Base-by-base conservation (phyloP, 2,113 vertebrate genomes). In the Eublepharis macularius region DNA sequence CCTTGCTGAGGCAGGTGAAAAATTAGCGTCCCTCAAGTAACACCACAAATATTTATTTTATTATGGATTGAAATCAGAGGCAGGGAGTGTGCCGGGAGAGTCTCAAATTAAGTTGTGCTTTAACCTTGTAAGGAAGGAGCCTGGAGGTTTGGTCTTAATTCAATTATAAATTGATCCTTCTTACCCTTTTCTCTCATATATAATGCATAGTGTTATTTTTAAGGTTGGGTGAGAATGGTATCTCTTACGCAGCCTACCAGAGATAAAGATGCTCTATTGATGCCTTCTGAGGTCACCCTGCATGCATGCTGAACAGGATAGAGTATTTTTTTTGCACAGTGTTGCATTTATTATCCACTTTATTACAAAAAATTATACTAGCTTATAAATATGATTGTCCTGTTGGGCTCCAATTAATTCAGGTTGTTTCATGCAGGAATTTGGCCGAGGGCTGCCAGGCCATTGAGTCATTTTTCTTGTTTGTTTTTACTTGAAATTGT, bases 101-200 rank as follows among this genome's bases (percentile, higher is more conserved):
- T 78, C 34, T 41, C 41, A 80, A 63, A 60, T 79, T 49, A 73
- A 72, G 43, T 47, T 87, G 19, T 39, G 19, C 54, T 80, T 86
- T 87, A 87, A 72, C 43, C 16, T 72, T 78, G 75, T 73, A 54
- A 10, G 16, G 6, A 70, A 77, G 81, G 75, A 80, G 73, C 54
- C 45, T 70, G 66, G 66, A 89, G 45, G 47, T 78, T 75, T 86
- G 43, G 11, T 80, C 80, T 84, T 88, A 77, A 80, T 91, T 91
- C 80, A 80, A 84, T 68, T 66, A 39, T 39, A 1, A 83, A 85
- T 10, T 57, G 82, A 88, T 70, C 11, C 19, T 51, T 76, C 57
- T 68, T 65, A 86, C 47, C 72, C 74, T 77, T 63, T 66, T 0
- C 24, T 81, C 16, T 49, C 43, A 66, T 63, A 26, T n/a, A 57